A percentile compares a stretch with the other conserved stretches of the same genome.
Evolutionary conservation across 1,140 invertebrate species (phyloP).

Genomic region (Bombus soroeensis): DNA sequence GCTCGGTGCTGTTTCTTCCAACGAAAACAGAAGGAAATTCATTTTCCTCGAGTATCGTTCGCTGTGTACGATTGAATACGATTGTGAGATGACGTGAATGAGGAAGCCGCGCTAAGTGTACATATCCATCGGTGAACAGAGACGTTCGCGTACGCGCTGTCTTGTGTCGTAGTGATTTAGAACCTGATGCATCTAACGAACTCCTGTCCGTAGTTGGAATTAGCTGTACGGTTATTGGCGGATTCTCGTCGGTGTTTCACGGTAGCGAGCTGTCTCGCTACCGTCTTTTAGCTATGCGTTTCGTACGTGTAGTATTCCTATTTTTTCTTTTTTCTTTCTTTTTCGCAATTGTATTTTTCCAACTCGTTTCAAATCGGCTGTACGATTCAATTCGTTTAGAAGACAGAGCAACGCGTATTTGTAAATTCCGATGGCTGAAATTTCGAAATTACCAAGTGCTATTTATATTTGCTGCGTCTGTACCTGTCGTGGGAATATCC

Average conservation of each 20-base stretch:
- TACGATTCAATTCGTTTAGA: too few species aligned
- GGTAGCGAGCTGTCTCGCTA: neutral
- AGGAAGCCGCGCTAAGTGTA: neutral
- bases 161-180: neutral
- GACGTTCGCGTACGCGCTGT: neutral
- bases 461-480: too few species aligned
- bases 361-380: too few species aligned
- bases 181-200: neutral
- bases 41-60: constrained; percentile 6
- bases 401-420: too few species aligned
- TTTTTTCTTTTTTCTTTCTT: neutral
- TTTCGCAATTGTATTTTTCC: too few species aligned
- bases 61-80: constrained; percentile 1
- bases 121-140: neutral
- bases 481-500: too few species aligned
- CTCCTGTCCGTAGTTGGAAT: neutral
- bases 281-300: neutral
- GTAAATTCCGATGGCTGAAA: too few species aligned
- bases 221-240: neutral
- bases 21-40: constrained; percentile 12
- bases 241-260: neutral
- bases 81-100: neutral
- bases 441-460: too few species aligned
- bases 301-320: neutral
- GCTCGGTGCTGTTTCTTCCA: neutral